phyloP scores from a whole-genome alignment of 92 coral and sea anemone genomes.

The Metridium senile region DNA sequence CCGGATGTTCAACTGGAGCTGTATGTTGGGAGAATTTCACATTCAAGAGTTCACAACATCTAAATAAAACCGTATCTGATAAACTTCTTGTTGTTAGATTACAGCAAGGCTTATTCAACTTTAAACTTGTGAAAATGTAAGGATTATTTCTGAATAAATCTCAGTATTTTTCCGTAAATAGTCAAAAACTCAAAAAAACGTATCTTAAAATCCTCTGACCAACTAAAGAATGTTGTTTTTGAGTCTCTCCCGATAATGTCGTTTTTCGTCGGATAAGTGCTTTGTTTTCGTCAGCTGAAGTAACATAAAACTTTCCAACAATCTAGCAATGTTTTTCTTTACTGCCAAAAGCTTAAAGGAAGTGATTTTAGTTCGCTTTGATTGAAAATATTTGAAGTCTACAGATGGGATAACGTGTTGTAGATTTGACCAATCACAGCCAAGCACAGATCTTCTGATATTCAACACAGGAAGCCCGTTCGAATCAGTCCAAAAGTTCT shows the following conservation, averaged over 20 bases:
- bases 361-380: not conserved
- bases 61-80: too few species aligned
- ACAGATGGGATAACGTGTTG: constrained; percentile 1
- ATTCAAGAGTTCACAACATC: not conserved
- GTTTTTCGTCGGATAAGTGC: not conserved
- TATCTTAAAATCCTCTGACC: constrained; percentile 10
- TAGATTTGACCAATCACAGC: not conserved
- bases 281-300: not conserved
- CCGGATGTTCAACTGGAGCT: constrained; percentile 40
- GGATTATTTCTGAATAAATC: too few species aligned
- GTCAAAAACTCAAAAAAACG: too few species aligned
- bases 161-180: too few species aligned
- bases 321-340: not conserved
- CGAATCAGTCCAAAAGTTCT: not conserved
- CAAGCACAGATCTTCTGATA: not conserved
- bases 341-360: not conserved
- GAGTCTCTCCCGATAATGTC: not conserved
- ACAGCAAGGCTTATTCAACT: too few species aligned
- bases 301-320: not conserved
- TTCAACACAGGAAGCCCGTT: not conserved
- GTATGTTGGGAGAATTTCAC: constrained; percentile 20
- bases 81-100: too few species aligned
- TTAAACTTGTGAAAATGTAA: too few species aligned
- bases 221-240: constrained; percentile 29
- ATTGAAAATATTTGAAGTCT: not conserved